Evolutionary conservation across 2,113 vertebrate genomes (phyloP), one percentile per base, ranked within the genome.

Genomic region (Cottus gobio): DNA sequence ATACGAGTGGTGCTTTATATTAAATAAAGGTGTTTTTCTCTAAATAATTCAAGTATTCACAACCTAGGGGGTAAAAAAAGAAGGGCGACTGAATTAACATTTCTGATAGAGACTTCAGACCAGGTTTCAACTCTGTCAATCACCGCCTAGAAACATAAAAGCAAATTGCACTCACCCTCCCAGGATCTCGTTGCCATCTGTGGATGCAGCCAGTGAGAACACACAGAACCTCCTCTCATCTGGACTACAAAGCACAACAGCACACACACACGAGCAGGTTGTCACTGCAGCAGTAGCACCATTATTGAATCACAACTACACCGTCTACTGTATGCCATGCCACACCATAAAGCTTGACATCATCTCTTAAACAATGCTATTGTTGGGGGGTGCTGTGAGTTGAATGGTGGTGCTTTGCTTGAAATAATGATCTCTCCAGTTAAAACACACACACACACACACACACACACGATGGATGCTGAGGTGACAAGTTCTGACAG

Each of bases 191-290:
- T 95, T 96, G 46, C 96, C 96, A 85, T 98, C 97, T 62, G 94
- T 96, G 74, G 97, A 97, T 1, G 96, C 96, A 2, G 97, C 93
- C 54, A 98, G 93, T 26, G 97, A 98, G 86, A 98, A 98, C 83
- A 98, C 96, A 58, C 96, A 97, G 88, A 98, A 98, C 77, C 96
- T 95, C 84, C 96, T 94, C 83, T 97, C 96, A 36, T 97, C 96
- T 69, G 97, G 97, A 89, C 97, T 98, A 86, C 63, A 86, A 75
- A 84, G 52, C 56, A 58, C 56, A 58, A 69, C 50, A 61, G 20
- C 74, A 75, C 60, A 82, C 13, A 83, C 39, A 79, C 46, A 80
- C 9, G 71, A 2, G 6, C 44, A 76, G 75, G 77, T 74, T 85
- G 36, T 89, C 44, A 63, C 8, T 2, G 46, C 75, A 69, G 73